These are phyloP conservation scores for Augochlora pura DNA, from an alignment of 1,140 invertebrate species.

Conservation along the genomic window DNA sequence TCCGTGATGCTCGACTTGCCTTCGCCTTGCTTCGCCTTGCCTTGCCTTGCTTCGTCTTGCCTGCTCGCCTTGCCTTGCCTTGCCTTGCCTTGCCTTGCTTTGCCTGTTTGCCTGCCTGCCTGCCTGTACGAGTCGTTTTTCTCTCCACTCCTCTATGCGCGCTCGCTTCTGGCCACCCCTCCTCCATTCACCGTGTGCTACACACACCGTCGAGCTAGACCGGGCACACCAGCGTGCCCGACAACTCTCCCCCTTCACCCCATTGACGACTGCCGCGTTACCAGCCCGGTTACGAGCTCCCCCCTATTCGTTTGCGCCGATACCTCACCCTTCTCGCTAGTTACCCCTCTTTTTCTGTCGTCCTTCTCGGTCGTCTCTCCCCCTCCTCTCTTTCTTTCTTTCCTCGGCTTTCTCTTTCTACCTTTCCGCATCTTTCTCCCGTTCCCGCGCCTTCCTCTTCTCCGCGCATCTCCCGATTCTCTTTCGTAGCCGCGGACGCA, in stretches of 20 bases:
- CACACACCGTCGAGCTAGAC: slow-evolving; percentile 14
- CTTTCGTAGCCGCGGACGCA: slow-evolving; percentile 19
- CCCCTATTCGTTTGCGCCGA: slow-evolving; percentile 31
- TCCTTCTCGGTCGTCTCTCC: not conserved
- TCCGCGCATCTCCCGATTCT: slow-evolving; percentile 20
- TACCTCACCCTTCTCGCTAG: slow-evolving; percentile 36
- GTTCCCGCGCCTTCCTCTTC: not conserved
- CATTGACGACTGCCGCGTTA: slow-evolving; percentile 40
- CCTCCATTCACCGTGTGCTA: slow-evolving; percentile 24
- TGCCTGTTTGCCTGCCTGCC: not conserved
- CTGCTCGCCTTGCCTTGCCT: no score
- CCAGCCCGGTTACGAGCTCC: slow-evolving; percentile 56
- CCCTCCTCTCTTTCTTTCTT: no score
- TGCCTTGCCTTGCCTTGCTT: not conserved
- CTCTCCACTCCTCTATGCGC: slow-evolving; percentile 34
- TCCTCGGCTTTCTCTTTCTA: no score
- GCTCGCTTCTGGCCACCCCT: slow-evolving; percentile 29
- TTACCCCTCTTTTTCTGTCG: slow-evolving; percentile 15
- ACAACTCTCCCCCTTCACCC: slow-evolving; percentile 39
- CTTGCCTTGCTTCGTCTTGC: no score
- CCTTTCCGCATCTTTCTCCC: not conserved
- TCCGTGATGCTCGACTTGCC: not conserved
- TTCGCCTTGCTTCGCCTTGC: no score
- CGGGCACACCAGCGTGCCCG: slow-evolving; percentile 10
- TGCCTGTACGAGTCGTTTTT: slow-evolving; percentile 35